Evolutionary conservation across 1,140 invertebrate genomes (phyloP).

Genomic region (Melanaphis sacchari): DNA sequence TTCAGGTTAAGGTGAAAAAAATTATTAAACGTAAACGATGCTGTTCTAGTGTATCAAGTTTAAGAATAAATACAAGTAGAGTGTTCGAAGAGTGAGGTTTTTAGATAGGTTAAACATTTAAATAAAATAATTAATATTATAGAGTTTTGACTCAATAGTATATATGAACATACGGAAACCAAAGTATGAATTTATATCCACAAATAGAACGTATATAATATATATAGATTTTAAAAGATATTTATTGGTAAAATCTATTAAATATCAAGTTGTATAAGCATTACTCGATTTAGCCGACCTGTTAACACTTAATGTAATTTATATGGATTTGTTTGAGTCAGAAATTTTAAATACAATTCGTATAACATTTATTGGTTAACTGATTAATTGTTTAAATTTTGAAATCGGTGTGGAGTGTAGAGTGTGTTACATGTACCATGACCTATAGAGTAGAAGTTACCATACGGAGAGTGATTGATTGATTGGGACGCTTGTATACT

Average conservation of each 20-base stretch:
- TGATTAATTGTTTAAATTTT: background rate
- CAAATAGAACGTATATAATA: background rate
- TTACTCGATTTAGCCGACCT: no score
- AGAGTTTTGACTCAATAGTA: background rate
- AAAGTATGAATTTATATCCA: no score
- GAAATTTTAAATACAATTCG: background rate
- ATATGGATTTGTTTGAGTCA: background rate
- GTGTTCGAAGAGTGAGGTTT: background rate
- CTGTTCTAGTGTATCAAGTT: background rate
- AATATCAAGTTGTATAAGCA: background rate
- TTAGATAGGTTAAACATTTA: background rate
- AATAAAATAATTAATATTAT: background rate
- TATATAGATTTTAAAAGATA: background rate
- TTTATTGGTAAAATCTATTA: background rate
- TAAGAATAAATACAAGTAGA: background rate
- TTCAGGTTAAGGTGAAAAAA: no score
- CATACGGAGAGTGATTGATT: no score
- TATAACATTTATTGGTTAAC: background rate
- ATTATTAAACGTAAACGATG: background rate
- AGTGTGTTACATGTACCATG: background rate
- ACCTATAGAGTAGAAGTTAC: background rate
- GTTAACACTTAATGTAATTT: background rate
- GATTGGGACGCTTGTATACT: no score
- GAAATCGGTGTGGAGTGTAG: background rate
- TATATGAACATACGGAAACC: no score